These are phyloP conservation scores for Dysmachus trigonus DNA, from an alignment of 2,888 invertebrate genomes.

Conservation along the genomic window DNA sequence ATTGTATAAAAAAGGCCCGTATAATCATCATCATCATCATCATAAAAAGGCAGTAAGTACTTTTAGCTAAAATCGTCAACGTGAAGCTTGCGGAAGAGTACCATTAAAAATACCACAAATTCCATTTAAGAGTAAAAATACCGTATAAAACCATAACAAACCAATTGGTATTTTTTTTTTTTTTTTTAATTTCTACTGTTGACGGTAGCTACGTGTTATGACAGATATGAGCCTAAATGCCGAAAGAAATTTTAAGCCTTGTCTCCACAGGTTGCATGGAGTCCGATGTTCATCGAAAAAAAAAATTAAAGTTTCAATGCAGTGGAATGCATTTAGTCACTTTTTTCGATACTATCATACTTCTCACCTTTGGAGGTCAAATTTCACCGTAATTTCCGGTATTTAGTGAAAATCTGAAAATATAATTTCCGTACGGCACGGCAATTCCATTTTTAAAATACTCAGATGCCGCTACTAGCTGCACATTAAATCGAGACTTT, in stretches of 20 bases:
- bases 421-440: background rate
- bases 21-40: no score
- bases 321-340: background rate
- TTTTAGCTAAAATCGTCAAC: no score
- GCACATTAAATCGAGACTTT: background rate
- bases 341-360: background rate
- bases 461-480: background rate
- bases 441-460: background rate
- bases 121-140: no score
- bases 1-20: no score
- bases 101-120: no score
- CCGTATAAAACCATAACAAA: no score
- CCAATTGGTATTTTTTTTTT: no score
- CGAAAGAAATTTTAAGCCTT: background rate
- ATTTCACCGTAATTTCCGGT: background rate
- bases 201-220: background rate
- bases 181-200: background rate
- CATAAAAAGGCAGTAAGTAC: no score
- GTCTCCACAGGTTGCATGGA: background rate
- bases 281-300: background rate
- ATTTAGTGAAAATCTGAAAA: slow-evolving; percentile 1
- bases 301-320: background rate
- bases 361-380: slow-evolving; percentile 3
- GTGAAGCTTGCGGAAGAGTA: no score
- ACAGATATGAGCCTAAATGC: background rate